Conservation (phyloP, 2,113 vertebrate species). For the Phrynocephalus versicolor region DNA sequence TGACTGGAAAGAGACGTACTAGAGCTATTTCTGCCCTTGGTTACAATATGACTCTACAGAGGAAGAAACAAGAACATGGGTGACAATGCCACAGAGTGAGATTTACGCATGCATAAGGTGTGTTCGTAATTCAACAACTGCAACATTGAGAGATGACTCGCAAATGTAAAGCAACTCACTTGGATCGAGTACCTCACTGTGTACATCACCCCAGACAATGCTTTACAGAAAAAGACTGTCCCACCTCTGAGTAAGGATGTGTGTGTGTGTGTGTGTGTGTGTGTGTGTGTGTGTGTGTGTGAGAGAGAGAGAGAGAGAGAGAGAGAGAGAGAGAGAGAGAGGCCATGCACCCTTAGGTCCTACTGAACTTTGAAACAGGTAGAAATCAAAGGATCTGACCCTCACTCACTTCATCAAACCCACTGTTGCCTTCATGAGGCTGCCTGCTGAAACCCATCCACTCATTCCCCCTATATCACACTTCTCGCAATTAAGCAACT, state of each 20-base stretch:
- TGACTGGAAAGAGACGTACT: not conserved
- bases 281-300: no score
- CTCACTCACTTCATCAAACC: not conserved
- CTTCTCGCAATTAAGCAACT: not conserved
- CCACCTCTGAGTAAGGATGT: not conserved
- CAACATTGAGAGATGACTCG: not conserved
- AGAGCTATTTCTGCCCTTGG: not conserved
- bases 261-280: not conserved
- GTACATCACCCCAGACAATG: not conserved
- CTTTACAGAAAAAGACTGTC: not conserved
- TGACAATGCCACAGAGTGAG: not conserved
- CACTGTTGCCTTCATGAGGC: not conserved
- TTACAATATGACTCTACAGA: not conserved
- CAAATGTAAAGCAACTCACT: not conserved
- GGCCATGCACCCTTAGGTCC: not conserved
- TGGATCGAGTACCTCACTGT: not conserved
- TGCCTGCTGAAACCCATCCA: constrained; percentile 1
- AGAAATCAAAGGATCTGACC: not conserved
- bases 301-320: no score
- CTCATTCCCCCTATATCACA: not conserved
- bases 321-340: no score
- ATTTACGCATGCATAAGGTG: not conserved
- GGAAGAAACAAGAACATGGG: not conserved
- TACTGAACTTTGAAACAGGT: not conserved
- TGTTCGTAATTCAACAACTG: not conserved